Conservation (phyloP, 2,888 invertebrate species). For the Pandemis corylana region DNA sequence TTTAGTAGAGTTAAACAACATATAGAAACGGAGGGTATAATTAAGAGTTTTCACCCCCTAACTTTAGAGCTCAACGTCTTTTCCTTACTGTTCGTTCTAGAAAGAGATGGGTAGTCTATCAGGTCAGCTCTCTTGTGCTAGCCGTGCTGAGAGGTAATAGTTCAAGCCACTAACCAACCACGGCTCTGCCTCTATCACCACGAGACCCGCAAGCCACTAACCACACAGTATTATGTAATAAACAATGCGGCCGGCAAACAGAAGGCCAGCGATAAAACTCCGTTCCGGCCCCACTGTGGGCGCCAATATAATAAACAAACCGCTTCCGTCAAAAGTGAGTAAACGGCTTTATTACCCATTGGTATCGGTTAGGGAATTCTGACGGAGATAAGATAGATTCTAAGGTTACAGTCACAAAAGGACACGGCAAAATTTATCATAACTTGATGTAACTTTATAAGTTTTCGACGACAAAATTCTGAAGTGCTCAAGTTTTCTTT, state of each 20-base stretch:
- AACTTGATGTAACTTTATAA: no score
- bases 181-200: not conserved
- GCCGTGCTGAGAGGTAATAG: no score
- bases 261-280: slow-evolving; percentile 24
- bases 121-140: no score
- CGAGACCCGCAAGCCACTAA: not conserved
- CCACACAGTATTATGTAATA: not conserved
- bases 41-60: no score
- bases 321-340: slow-evolving; percentile 11
- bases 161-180: not conserved
- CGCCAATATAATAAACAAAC: slow-evolving; percentile 22
- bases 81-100: no score
- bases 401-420: no score
- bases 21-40: no score
- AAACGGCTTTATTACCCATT: not conserved
- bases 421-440: no score
- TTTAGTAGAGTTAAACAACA: not conserved
- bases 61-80: no score
- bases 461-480: no score
- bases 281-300: not conserved
- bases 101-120: no score
- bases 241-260: slow-evolving; percentile 1
- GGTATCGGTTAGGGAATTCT: not conserved
- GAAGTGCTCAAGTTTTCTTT: no score
- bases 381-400: not conserved